phyloP scores from a whole-genome alignment of 2,888 invertebrate genomes.

The Altica lythri region DNA sequence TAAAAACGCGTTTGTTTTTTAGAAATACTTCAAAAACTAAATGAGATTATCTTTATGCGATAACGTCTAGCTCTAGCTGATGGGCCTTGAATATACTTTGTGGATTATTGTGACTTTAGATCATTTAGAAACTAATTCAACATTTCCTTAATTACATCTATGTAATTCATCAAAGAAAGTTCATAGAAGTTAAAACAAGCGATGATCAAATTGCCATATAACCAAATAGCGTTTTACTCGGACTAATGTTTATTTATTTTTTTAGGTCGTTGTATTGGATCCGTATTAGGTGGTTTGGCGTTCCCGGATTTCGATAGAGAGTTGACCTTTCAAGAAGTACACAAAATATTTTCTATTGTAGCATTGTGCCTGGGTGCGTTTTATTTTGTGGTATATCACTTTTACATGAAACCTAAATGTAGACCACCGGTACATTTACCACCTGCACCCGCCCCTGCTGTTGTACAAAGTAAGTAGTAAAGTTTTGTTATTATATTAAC shows the following conservation, averaged over 20 bases:
- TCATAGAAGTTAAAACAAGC: too few relatives aligned
- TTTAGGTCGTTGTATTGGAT: conserved; percentile 74
- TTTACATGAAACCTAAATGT: conserved; percentile 74
- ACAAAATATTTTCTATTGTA: conserved; percentile 68
- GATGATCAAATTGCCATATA: too few relatives aligned
- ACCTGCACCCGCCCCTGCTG: conserved; percentile 66
- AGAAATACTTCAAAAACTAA: too few relatives aligned
- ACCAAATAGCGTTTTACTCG: too few relatives aligned
- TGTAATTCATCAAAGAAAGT: too few relatives aligned
- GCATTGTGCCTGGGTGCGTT: conserved; percentile 68
- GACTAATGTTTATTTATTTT: conserved; percentile 24
- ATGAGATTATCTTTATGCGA: too few relatives aligned
- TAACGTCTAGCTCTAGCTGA: too few relatives aligned
- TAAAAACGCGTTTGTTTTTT: too few relatives aligned
- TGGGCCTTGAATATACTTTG: too few relatives aligned
- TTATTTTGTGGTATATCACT: conserved; percentile 76
- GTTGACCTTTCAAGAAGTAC: conserved; percentile 59
- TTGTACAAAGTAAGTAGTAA: conserved; percentile 66
- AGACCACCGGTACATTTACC: conserved; percentile 67
- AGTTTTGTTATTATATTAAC: neutral
- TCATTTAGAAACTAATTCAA: too few relatives aligned
- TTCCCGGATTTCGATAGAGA: conserved; percentile 49
- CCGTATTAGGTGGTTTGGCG: conserved; percentile 65
- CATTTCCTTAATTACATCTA: too few relatives aligned
- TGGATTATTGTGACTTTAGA: too few relatives aligned